Evolutionary conservation across 2,888 invertebrate genomes (phyloP), one percentile per base, ranked within the genome.

Genomic region (Maniola hyperantus): DNA sequence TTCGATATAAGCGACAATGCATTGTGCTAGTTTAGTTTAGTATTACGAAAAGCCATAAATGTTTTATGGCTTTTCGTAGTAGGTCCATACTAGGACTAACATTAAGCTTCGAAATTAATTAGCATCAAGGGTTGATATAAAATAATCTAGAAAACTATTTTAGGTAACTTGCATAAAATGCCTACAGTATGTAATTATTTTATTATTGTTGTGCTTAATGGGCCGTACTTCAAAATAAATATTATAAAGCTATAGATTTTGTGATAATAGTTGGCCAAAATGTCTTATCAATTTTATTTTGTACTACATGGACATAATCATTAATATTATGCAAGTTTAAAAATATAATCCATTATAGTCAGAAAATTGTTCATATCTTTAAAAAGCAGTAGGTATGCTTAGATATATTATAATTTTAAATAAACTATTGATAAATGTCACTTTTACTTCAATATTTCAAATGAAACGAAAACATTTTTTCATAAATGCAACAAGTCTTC

Each of bases 241-340:
- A 39, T 39, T 4, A 39, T 39, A 11, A 39, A 11, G 39, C 39
- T 11, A 1, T 8, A 10, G 2, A 39, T 11, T 39, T 39, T 39
- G 11, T 39, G n/a, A n/a, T n/a, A n/a, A 39, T 11, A 39, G 11
- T 10, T 4, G 39, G 39, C 8, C 10, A 11, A 39, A 53, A 13
- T 53, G 33, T 44, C 5, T 44, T 58, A 58, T 51, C 57, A 20
- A 57, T 44, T 26, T 53, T 53, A 64, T 60, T 65, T 60, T 65
- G 65, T 65, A 65, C 65, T 65, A 65, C 59, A 59, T 34, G 54
- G 18, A 34, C 36, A n/a, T 50, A 44, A 44, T 44, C 44, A 64
- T 50, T 18, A 11, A 5, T 55, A 36, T 18, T 18, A 48, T 26
- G 4, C 26, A 26, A 26, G 42, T 8, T 15, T 48, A 15, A 18